phyloP scores from a whole-genome alignment of 2,797 vertebrate genomes.

The Tauraco hartlaubi region DNA sequence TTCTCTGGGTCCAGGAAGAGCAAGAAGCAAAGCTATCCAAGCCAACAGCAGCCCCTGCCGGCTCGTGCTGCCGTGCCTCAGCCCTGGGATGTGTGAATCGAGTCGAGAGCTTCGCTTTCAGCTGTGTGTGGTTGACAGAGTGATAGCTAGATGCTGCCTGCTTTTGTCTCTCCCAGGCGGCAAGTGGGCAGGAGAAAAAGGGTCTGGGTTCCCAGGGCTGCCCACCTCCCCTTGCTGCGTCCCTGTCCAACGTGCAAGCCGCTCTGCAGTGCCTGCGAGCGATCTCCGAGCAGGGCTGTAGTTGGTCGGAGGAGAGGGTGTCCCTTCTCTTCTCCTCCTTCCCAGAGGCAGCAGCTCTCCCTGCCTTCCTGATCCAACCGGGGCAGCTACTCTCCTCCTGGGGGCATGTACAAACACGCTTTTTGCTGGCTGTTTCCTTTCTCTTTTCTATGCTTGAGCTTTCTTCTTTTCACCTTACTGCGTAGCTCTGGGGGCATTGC shows the following conservation, averaged over 20 bases:
- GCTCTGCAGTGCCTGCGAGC: rapidly evolving
- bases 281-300: rapidly evolving
- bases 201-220: background rate
- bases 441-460: background rate
- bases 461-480: background rate
- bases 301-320: background rate
- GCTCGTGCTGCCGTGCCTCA: background rate
- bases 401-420: background rate
- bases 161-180: background rate
- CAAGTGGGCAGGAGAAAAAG: background rate
- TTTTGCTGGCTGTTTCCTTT: background rate
- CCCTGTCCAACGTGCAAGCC: rapidly evolving
- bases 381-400: background rate
- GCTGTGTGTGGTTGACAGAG: rapidly evolving
- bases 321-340: background rate
- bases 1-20: background rate
- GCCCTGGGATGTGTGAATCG: rapidly evolving
- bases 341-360: rapidly evolving
- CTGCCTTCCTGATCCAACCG: background rate
- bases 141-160: rapidly evolving
- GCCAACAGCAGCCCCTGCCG: constrained; percentile 45
- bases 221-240: rapidly evolving
- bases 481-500: background rate
- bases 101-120: rapidly evolving
- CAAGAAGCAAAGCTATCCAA: background rate